Evolutionary conservation across 1,140 invertebrate genomes (phyloP), one percentile per base, ranked within the genome.

Genomic region (Hormaphis cornu): DNA sequence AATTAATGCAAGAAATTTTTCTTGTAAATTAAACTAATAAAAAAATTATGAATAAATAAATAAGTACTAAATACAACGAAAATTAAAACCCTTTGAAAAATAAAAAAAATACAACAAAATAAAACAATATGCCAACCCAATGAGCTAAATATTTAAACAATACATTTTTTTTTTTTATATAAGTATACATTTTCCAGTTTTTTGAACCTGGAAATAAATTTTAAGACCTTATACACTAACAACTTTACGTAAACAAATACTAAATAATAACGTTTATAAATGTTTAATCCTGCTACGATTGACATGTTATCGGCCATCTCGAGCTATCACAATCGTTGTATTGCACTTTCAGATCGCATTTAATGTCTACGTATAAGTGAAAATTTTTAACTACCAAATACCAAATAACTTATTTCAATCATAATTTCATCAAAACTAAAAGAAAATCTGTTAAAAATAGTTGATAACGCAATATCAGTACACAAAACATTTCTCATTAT

Each of bases 281-380:
- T 56, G 3, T 56, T 56, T 56, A 24, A 56, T 37, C 54, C 30
- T 56, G 54, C 54, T 37, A 37, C 53, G 33, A 37, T 24, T 56
- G 20, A 56, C 54, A 37, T 37, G 16, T 16, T 9, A 56, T 14
- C 16, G 33, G 54, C 33, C 54, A 56, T 56, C 12, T 66, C 26
- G 28, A 48, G 59, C 59, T 66, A 66, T 66, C 59, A 66, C 59
- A 66, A 66, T 66, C 42, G 28, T 48, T 18, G 28, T 66, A 66
- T 66, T 66, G 59, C 59, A 66, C 59, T 48, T 66, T 66, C 59
- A 66, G 59, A 66, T 66, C 59, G 59, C 10, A 10, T 66, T 46
- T 33, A 48, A 46, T 66, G 12, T 58, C 28, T 66, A 66, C 12
- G 2, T 33, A n/a, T 46, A 66, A 63, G 3, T 50, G 28, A 66